phyloP scores from a whole-genome alignment of 2,797 vertebrate species.

The Alosa sapidissima region DNA sequence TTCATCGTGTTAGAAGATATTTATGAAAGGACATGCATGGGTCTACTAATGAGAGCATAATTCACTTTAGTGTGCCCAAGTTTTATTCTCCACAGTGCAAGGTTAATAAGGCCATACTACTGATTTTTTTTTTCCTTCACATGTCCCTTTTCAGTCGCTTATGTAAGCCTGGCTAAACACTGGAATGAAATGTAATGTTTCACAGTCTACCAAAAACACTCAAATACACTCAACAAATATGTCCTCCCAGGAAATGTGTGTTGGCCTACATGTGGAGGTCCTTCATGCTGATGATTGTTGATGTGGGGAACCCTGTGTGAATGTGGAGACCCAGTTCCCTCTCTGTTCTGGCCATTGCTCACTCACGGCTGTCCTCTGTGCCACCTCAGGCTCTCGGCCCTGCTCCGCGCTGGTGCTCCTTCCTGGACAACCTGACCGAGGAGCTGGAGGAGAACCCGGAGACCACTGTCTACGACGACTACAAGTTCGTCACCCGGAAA shows the following conservation, averaged over 20 bases:
- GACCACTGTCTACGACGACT: conserved; percentile 95
- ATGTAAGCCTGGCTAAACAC: neutral
- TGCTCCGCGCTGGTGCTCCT: conserved; percentile 95
- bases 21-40: neutral
- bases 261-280: neutral
- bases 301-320: neutral
- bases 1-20: neutral
- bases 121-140: too few relatives aligned
- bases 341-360: neutral
- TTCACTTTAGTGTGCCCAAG: neutral
- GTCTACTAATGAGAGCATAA: neutral
- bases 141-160: too few relatives aligned
- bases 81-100: neutral
- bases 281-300: neutral
- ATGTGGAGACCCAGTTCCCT: neutral
- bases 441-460: conserved; percentile 97
- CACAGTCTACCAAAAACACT: too few relatives aligned
- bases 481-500: conserved; percentile 95
- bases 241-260: too few relatives aligned
- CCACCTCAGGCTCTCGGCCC: conserved; percentile 85
- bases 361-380: neutral
- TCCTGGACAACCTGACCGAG: conserved; percentile 94
- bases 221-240: too few relatives aligned
- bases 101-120: neutral
- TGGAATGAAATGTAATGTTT: neutral